Percentiles rank a stretch among this genome's conserved stretches.
Conservation (phyloP, 1,140 invertebrate genomes). For the Drepana arcuata region DNA sequence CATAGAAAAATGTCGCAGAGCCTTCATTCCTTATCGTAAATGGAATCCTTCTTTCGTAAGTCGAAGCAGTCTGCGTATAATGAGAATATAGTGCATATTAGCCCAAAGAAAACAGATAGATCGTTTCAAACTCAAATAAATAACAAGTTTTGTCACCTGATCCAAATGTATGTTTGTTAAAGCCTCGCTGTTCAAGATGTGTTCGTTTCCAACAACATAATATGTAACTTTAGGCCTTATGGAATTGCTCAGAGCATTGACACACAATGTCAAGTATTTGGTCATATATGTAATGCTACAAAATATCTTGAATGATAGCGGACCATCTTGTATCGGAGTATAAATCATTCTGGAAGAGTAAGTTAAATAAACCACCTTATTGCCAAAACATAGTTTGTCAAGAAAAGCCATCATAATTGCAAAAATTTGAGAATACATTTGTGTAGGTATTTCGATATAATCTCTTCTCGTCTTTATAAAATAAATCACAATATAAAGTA, state of each 20-base stretch:
- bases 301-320: constrained; percentile 57
- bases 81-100: too few relatives aligned
- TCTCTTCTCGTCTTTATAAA: too few relatives aligned
- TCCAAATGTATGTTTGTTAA: constrained; percentile 55
- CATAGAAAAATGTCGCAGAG: constrained; percentile 54
- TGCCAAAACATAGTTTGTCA: too few relatives aligned
- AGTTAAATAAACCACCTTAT: too few relatives aligned
- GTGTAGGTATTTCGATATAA: too few relatives aligned
- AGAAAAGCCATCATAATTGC: too few relatives aligned
- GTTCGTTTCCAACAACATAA: constrained; percentile 47
- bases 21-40: constrained; percentile 57
- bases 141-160: too few relatives aligned
- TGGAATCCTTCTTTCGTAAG: constrained; percentile 47
- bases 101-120: too few relatives aligned
- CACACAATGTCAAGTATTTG: constrained; percentile 42
- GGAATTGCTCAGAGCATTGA: constrained; percentile 50
- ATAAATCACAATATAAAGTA: too few relatives aligned
- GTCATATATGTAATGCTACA: constrained; percentile 44
- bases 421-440: too few relatives aligned
- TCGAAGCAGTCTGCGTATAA: constrained; percentile 46
- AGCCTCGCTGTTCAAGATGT: constrained; percentile 35
- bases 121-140: too few relatives aligned
- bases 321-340: constrained; percentile 52
- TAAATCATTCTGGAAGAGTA: constrained; percentile 51
- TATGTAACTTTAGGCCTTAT: constrained; percentile 56